phyloP scores from a whole-genome alignment of 2,113 vertebrate genomes.

The Tetraodon nigroviridis region DNA sequence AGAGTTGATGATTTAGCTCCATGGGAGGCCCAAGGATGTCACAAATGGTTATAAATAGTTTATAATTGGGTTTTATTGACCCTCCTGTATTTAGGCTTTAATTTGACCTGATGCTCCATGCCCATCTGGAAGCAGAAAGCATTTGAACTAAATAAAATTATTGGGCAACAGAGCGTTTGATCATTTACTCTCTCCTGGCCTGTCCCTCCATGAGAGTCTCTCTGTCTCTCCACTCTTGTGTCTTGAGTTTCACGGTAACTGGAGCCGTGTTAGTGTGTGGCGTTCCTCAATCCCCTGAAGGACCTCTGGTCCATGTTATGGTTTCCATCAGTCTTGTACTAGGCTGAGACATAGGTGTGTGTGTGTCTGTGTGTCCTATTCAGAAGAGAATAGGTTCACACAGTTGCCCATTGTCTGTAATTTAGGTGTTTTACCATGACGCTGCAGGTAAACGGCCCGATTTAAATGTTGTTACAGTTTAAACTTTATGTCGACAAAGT shows the following conservation, averaged over 20 bases:
- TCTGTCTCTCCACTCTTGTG: constrained; percentile 45
- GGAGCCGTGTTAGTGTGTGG: constrained; percentile 63
- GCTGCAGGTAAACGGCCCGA: constrained; percentile 26
- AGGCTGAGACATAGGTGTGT: constrained; percentile 41
- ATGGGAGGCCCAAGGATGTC: constrained; percentile 9
- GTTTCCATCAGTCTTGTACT: constrained; percentile 69
- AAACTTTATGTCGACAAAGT: constrained; percentile 39
- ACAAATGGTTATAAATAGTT: constrained; percentile 29
- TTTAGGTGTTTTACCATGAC: constrained; percentile 28
- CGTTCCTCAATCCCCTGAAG: constrained; percentile 67
- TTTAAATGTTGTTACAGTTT: constrained; percentile 38
- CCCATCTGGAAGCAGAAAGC: constrained; percentile 31
- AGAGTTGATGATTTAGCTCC: constrained; percentile 12
- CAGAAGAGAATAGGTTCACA: constrained; percentile 22
- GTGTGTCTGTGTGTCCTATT: constrained; percentile 31
- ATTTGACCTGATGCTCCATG: constrained; percentile 21
- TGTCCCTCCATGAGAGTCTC: constrained; percentile 38
- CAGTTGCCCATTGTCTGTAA: constrained; percentile 22
- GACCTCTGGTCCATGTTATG: constrained; percentile 62
- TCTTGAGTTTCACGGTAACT: constrained; percentile 70
- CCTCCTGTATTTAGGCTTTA: constrained; percentile 7
- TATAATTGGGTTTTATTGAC: constrained; percentile 20
- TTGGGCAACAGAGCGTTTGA: constrained; percentile 10
- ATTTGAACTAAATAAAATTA: constrained; percentile 19
- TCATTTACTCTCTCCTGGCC: constrained; percentile 15